Conservation (phyloP, 2,797 vertebrate genomes). For the Pangasius krempfi region DNA sequence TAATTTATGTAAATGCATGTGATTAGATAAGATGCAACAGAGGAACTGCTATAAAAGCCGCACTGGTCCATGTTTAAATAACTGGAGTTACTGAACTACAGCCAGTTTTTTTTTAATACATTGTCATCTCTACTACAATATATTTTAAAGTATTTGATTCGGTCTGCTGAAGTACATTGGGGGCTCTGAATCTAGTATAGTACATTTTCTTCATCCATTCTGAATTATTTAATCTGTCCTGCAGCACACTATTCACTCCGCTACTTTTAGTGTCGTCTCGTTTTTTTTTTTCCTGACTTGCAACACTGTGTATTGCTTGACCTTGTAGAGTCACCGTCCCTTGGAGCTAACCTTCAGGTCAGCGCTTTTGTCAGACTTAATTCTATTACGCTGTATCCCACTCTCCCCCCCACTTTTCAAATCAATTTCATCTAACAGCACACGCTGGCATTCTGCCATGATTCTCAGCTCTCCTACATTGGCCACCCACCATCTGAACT, state of each 20-base stretch:
- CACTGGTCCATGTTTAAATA: background rate
- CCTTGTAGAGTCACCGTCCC: slow-evolving; percentile 53
- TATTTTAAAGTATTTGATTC: background rate
- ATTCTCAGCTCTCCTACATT: slow-evolving; percentile 39
- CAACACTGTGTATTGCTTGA: slow-evolving; percentile 38
- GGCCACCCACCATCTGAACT: slow-evolving; percentile 38
- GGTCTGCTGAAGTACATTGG: background rate
- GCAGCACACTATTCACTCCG: background rate
- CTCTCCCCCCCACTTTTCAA: slow-evolving; percentile 38
- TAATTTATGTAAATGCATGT: background rate
- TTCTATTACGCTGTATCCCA: slow-evolving; percentile 47
- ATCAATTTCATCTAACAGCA: slow-evolving; percentile 55
- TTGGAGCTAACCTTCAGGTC: slow-evolving; percentile 50
- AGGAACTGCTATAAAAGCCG: background rate
- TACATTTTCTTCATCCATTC: background rate
- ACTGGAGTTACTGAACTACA: no score
- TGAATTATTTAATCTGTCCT: background rate
- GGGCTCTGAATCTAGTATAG: background rate
- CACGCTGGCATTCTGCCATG: slow-evolving; percentile 54
- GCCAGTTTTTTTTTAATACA: background rate
- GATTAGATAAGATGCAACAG: background rate
- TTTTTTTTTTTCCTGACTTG: slow-evolving; percentile 13
- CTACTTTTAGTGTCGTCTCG: background rate
- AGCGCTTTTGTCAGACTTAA: slow-evolving; percentile 58
- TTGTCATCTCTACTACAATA: background rate